Base-by-base conservation (phyloP, 2,113 vertebrate species). In the Sclerurus mexicanus region DNA sequence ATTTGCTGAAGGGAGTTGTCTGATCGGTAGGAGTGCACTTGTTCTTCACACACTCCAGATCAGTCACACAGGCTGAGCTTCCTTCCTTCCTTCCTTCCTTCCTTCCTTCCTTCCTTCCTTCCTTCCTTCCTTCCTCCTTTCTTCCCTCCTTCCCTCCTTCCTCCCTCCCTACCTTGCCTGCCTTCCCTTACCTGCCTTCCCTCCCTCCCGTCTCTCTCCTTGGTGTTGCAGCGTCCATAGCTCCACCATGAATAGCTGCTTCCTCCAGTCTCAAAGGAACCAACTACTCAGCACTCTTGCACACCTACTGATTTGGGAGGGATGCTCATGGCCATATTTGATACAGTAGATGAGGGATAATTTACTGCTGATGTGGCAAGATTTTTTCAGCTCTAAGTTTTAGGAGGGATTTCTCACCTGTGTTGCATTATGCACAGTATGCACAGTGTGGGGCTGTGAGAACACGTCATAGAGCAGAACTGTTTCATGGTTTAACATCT, bases 341-440 rank as follows among this genome's bases (percentile, higher is more conserved):
- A 15, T 69, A 33, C 33, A 59, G 42, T 55, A 64, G 44, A 42
- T 81, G 84, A 72, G 64, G 46, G 39, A 49, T 68, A 85, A 87
- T 75, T 75, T 90, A 80, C 76, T 92, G 86, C 79, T 94, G 88
- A 92, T 75, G 60, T 59, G 82, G 77, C 80, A 87, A 67, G 60
- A 87, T 72, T 92, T 95, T 46, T 96, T 96, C 69, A 82, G 14
- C 80, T 62, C 47, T 81, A 78, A 67, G 39, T 66, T 47, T 92
- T 68, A 84, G 72, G 44, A 91, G 52, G 44, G 60, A 28, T 87
- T 95, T 95, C 73, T 97, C 84, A 84, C 76, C 80, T 92, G 69
- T 84, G 68, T 90, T 87, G 64, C 73, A 68, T 92, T 95, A 85
- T 16, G n/a, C n/a, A n/a, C n/a, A n/a, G n/a, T n/a, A n/a, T n/a